A percentile compares a stretch with the other conserved stretches of the same genome.
Conservation (phyloP, 2,113 vertebrate genomes). For the Phodopus roborovskii region DNA sequence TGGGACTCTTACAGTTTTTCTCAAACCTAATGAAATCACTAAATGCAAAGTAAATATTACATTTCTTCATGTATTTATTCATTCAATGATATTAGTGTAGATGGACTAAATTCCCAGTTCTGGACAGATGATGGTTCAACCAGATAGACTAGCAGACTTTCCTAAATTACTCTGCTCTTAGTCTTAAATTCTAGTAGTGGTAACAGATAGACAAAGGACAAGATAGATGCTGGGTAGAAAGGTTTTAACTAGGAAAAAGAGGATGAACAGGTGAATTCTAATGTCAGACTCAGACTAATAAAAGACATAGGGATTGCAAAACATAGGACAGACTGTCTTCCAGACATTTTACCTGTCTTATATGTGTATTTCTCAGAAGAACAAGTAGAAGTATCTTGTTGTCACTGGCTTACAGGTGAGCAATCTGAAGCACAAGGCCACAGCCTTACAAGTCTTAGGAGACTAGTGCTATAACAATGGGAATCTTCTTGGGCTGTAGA, state of each 20-base stretch:
- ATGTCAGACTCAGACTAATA: background rate
- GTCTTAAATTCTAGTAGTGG: background rate
- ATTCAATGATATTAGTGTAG: background rate
- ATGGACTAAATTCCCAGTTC: background rate
- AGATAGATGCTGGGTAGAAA: background rate
- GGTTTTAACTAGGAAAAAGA: background rate
- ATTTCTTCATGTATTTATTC: slow-evolving; percentile 3
- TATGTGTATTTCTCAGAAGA: background rate
- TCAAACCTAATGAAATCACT: background rate
- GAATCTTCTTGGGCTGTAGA: no score
- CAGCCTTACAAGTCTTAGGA: background rate
- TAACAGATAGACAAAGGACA: background rate
- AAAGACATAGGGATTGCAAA: background rate
- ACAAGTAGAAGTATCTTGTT: background rate
- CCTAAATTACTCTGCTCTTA: background rate
- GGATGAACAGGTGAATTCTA: background rate
- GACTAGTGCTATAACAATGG: background rate
- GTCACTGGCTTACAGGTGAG: background rate
- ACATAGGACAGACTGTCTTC: background rate
- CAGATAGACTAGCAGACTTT: background rate
- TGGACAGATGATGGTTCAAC: background rate
- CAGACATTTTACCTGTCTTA: background rate
- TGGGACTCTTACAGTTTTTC: background rate
- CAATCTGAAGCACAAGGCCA: background rate
- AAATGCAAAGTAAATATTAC: background rate